Conservation (phyloP, 2,797 vertebrate genomes). For the Choloepus didactylus region DNA sequence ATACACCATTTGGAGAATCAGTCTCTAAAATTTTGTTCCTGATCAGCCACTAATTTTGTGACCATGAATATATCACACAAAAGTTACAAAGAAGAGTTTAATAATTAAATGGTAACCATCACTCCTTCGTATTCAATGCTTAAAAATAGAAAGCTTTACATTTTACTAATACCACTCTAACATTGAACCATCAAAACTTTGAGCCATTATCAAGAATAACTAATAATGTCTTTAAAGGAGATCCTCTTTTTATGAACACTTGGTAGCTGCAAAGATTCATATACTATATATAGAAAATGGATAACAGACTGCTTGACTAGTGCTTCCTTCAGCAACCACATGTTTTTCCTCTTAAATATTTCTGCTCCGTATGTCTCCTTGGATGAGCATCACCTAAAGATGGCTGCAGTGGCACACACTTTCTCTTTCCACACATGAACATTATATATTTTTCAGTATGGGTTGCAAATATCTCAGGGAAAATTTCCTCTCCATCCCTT, state of each 20-base stretch:
- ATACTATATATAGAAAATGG: background rate
- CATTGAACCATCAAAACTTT: background rate
- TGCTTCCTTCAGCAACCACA: background rate
- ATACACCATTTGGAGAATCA: background rate
- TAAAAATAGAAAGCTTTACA: background rate
- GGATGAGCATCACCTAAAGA: background rate
- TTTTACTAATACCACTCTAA: background rate
- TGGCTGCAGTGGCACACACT: background rate
- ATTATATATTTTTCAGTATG: background rate
- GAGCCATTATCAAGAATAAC: background rate
- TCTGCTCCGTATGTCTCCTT: background rate
- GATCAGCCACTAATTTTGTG: background rate
- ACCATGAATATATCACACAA: background rate
- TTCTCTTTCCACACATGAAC: background rate
- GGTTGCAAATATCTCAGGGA: background rate
- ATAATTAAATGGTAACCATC: background rate
- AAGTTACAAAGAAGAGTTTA: background rate
- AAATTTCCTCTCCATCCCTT: slow-evolving; percentile 4
- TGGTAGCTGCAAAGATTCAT: background rate
- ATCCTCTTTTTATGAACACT: background rate
- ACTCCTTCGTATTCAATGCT: background rate
- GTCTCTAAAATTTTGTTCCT: background rate
- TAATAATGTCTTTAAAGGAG: background rate
- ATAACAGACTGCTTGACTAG: background rate
- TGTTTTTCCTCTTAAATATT: background rate